Evolutionary conservation across 2,888 invertebrate species (phyloP).

Genomic region (Trachelus stipa): DNA sequence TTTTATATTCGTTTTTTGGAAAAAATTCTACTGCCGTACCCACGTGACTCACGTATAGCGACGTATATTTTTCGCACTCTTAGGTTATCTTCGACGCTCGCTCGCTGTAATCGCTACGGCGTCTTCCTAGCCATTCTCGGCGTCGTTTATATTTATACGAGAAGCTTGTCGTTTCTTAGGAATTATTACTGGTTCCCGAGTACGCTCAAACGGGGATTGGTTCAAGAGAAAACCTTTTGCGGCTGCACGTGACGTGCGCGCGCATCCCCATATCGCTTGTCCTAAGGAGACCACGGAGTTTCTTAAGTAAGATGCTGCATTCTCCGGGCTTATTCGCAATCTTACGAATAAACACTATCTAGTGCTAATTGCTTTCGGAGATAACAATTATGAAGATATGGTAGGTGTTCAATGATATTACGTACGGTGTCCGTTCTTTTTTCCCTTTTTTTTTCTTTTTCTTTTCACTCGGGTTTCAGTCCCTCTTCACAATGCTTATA

Average conservation of each 20-base stretch:
- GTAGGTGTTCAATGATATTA: slow-evolving; percentile 16
- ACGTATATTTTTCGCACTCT: neutral
- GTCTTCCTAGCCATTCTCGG: neutral
- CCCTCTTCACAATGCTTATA: neutral
- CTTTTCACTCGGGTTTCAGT: neutral
- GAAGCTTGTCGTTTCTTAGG: neutral
- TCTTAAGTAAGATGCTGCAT: neutral
- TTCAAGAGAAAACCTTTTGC: no score
- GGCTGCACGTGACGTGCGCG: neutral
- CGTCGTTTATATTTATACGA: neutral
- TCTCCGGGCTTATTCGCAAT: neutral
- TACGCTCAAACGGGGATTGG: neutral
- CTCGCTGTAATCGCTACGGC: neutral
- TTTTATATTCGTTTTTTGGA: neutral
- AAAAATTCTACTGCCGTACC: neutral
- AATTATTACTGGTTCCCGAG: neutral
- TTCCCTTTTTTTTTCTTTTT: neutral
- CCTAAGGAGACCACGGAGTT: neutral
- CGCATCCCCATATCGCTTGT: neutral
- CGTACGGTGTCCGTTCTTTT: slow-evolving; percentile 20
- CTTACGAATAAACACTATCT: neutral
- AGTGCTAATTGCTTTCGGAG: neutral
- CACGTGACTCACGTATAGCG: no score
- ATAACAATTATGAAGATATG: slow-evolving; percentile 5
- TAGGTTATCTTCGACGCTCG: neutral